Evolutionary conservation across 2,888 invertebrate genomes (phyloP), one percentile per base, ranked within the genome.

Genomic region (Rhabditoides inermis): DNA sequence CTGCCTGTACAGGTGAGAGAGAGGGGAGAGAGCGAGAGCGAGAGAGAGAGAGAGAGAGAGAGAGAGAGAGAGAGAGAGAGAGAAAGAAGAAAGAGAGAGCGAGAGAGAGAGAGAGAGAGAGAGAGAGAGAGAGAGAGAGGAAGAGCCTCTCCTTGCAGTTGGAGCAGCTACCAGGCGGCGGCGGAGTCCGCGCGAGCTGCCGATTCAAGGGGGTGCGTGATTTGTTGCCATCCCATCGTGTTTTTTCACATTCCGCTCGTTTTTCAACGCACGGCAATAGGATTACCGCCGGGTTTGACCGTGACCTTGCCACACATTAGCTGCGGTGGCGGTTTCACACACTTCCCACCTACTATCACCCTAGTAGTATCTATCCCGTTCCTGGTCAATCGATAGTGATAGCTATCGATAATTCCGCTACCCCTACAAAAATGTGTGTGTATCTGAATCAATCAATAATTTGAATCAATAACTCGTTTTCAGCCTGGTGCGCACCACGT

Each of bases 1-100:
- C 49, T 70, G 7, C 68, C 69, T 7, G 64, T 67, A 12, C 67
- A 63, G 49, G 55, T 68, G 53, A 65, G 66, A 50, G 58, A 61
- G n/a, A n/a, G n/a, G n/a, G n/a, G n/a, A n/a, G n/a, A n/a, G n/a
- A n/a, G n/a, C n/a, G n/a, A n/a, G n/a, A n/a, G n/a, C n/a, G n/a
- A n/a, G n/a, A n/a, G n/a, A n/a, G n/a, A n/a, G n/a, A n/a, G n/a
- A n/a, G n/a, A n/a, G n/a, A n/a, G n/a, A n/a, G n/a, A n/a, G n/a
- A n/a, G n/a, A n/a, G n/a, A n/a, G n/a, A n/a, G n/a, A n/a, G n/a
- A n/a, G n/a, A n/a, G n/a, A n/a, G n/a, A n/a, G n/a, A n/a, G n/a
- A n/a, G n/a, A n/a, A n/a, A n/a, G n/a, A n/a, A n/a, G n/a, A n/a
- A n/a, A n/a, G n/a, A n/a, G n/a, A n/a, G n/a, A n/a, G n/a, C 67